Conservation (phyloP, 2,797 vertebrate species). For the Coregonus sp. region DNA sequence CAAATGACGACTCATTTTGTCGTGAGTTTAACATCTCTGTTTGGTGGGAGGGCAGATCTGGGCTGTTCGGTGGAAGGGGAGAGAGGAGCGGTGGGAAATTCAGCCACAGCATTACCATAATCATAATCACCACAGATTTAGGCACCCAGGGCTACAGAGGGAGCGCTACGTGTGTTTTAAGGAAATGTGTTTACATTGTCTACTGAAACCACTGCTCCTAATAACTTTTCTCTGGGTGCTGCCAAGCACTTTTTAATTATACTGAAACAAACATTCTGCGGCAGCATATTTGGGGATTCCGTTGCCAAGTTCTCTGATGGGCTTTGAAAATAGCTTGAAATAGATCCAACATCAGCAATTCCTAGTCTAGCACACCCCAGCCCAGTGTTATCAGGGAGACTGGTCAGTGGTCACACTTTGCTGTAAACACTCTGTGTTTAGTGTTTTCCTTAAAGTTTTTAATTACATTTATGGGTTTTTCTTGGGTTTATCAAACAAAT, state of each 20-base stretch:
- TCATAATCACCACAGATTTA: conserved; percentile 44
- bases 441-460: conserved; percentile 19
- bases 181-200: conserved; percentile 45
- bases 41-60: conserved; percentile 17
- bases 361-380: conserved; percentile 21
- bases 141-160: conserved; percentile 37
- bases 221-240: conserved; percentile 56
- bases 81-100: not conserved
- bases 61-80: conserved; percentile 13
- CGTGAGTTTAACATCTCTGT: conserved; percentile 46
- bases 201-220: conserved; percentile 49
- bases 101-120: not conserved
- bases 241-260: conserved; percentile 67
- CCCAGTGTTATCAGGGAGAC: not conserved
- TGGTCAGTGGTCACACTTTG: not conserved
- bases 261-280: conserved; percentile 58
- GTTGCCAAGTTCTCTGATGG: conserved; percentile 55
- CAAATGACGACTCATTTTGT: conserved; percentile 42
- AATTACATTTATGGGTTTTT: conserved; percentile 34
- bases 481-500: conserved; percentile 21
- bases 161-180: conserved; percentile 45
- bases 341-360: conserved; percentile 49
- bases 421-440: conserved; percentile 11
- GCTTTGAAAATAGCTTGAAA: conserved; percentile 52
- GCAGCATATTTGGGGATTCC: conserved; percentile 50